These are phyloP conservation scores for Cartodere bifasciata DNA, from an alignment of 2,888 invertebrate species.

Conservation along the genomic window DNA sequence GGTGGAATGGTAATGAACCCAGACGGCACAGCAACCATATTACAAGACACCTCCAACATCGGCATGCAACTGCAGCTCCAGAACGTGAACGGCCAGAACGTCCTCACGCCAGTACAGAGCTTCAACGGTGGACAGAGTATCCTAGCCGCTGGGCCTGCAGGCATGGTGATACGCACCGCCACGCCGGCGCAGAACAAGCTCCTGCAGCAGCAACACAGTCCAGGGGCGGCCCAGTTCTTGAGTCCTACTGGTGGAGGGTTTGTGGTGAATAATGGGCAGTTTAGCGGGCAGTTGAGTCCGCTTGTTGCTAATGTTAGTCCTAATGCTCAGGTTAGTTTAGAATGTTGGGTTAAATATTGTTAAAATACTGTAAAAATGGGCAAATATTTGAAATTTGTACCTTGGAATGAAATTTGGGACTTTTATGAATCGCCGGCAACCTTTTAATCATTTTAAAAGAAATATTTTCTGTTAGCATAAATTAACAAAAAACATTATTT, in stretches of 20 bases:
- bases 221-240: constrained; percentile 57
- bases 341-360: no score
- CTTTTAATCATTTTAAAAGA: no score
- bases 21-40: constrained; percentile 54
- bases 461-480: no score
- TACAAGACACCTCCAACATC: constrained; percentile 55
- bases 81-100: constrained; percentile 67
- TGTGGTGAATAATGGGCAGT: constrained; percentile 58
- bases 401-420: no score
- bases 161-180: constrained; percentile 68
- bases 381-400: no score
- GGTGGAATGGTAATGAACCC: constrained; percentile 77
- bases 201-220: constrained; percentile 50
- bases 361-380: no score
- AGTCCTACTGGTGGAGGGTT: constrained; percentile 64
- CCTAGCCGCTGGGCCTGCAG: constrained; percentile 50
- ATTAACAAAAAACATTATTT: no score
- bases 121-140: constrained; percentile 56
- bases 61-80: constrained; percentile 67
- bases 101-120: constrained; percentile 60
- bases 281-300: constrained; percentile 68
- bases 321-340: constrained; percentile 53
- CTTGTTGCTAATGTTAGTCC: constrained; percentile 63
- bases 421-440: no score
- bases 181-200: constrained; percentile 56